A percentile compares a stretch with the other conserved stretches of the same genome.
Conservation (phyloP, 2,888 invertebrate species). For the Tubulanus polymorphus region DNA sequence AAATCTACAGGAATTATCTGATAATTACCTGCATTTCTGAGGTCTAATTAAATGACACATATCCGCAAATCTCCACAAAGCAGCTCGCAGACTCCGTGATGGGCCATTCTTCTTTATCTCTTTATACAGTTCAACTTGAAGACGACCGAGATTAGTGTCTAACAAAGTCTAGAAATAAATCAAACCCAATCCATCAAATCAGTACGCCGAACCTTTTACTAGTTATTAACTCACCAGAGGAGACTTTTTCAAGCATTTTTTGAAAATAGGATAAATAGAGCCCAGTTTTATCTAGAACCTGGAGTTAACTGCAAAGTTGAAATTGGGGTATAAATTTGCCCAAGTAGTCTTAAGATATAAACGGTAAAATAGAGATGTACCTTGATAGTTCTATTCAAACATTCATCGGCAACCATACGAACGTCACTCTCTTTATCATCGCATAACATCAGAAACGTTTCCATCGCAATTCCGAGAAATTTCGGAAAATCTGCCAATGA, state of each 20-base stretch:
- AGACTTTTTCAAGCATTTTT: too few species aligned
- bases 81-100: constrained; percentile 69
- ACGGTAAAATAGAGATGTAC: constrained; percentile 46
- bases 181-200: too few species aligned
- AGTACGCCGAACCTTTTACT: too few species aligned
- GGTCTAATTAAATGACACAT: constrained; percentile 71
- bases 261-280: not conserved
- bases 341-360: too few species aligned
- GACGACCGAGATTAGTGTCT: constrained; percentile 67
- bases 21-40: constrained; percentile 63
- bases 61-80: constrained; percentile 72
- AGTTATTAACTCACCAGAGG: too few species aligned
- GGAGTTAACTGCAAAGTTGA: too few species aligned
- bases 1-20: not conserved
- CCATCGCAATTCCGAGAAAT: constrained; percentile 67
- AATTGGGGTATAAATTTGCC: too few species aligned
- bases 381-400: constrained; percentile 73
- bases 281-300: not conserved
- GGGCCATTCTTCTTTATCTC: constrained; percentile 76
- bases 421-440: constrained; percentile 76
- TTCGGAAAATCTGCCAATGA: constrained; percentile 55
- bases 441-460: constrained; percentile 64
- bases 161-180: constrained; percentile 54
- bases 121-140: constrained; percentile 76
- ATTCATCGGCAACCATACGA: constrained; percentile 76